Percentiles rank a stretch among this genome's conserved stretches.
Evolutionary conservation across 2,888 invertebrate genomes (phyloP).

Genomic region (Pyrochroa serraticornis): DNA sequence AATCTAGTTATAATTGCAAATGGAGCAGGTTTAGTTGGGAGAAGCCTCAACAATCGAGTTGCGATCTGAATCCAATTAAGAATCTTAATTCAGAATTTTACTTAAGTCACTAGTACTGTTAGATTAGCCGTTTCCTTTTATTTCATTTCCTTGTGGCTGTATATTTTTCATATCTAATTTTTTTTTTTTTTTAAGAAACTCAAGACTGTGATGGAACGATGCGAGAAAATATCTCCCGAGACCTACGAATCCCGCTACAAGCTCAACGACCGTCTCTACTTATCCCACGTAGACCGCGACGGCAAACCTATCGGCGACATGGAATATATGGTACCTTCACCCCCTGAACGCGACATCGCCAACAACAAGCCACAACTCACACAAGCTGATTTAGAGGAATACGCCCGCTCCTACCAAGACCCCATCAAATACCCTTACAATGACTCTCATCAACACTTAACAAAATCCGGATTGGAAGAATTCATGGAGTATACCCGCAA

Average conservation of each 20-base stretch:
- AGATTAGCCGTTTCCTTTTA: not conserved
- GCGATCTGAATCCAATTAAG: no score
- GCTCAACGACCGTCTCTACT: constrained; percentile 58
- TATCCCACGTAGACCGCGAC: constrained; percentile 68
- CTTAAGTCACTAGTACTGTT: not conserved
- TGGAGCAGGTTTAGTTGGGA: no score
- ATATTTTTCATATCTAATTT: not conserved
- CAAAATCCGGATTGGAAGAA: constrained; percentile 61
- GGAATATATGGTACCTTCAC: constrained; percentile 73
- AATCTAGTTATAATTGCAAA: no score
- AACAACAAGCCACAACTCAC: constrained; percentile 59
- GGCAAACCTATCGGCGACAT: constrained; percentile 67
- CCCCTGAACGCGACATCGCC: constrained; percentile 68
- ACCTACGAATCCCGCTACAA: constrained; percentile 62
- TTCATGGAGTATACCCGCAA: constrained; percentile 73
- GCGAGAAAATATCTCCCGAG: constrained; percentile 67
- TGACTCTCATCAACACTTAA: constrained; percentile 38
- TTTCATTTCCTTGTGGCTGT: not conserved
- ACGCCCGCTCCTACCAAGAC: constrained; percentile 65
- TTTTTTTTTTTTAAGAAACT: constrained; percentile 59
- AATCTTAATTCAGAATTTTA: no score
- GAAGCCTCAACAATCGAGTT: no score
- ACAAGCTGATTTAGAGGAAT: constrained; percentile 74
- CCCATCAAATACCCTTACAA: constrained; percentile 51
- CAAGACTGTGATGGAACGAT: constrained; percentile 73